A percentile compares a stretch with the other conserved stretches of the same genome.
phyloP scores from a whole-genome alignment of 2,113 vertebrate genomes.

The Otolemur garnettii region DNA sequence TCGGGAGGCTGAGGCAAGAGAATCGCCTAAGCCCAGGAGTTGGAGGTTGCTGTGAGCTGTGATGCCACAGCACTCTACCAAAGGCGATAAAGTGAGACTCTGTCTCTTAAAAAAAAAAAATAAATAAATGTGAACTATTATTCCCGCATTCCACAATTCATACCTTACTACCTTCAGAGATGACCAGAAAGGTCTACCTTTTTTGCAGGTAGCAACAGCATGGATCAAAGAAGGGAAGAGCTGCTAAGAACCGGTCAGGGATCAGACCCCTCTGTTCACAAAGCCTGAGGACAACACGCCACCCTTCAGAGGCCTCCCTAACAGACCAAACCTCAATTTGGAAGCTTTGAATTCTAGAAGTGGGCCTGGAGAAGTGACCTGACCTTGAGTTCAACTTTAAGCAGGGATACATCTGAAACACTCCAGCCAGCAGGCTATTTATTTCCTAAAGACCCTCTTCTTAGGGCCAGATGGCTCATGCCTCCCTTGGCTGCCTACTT shows the following conservation, averaged over 20 bases:
- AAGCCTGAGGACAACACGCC: background rate
- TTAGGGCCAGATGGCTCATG: constrained; percentile 72
- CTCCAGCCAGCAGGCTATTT: constrained; percentile 42
- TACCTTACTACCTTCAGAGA: background rate
- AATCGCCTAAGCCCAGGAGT: no score
- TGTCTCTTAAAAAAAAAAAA: background rate
- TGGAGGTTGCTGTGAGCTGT: no score
- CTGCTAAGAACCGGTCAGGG: background rate
- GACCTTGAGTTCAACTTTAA: constrained; percentile 37
- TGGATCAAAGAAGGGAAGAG: background rate
- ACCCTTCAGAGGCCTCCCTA: background rate
- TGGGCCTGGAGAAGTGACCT: background rate
- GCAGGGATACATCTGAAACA: background rate
- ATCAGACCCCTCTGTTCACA: background rate
- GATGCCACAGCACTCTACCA: no score
- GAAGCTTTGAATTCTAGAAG: constrained; percentile 38
- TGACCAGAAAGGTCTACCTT: background rate
- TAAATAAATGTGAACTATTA: background rate
- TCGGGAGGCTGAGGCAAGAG: no score
- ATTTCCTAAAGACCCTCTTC: constrained; percentile 44
- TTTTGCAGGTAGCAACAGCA: background rate
- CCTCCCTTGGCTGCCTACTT: constrained; percentile 67
- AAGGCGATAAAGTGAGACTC: no score
- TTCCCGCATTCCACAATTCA: background rate
- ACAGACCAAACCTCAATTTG: background rate